phyloP scores from a whole-genome alignment of 2,113 vertebrate genomes.

The Sitta europaea region DNA sequence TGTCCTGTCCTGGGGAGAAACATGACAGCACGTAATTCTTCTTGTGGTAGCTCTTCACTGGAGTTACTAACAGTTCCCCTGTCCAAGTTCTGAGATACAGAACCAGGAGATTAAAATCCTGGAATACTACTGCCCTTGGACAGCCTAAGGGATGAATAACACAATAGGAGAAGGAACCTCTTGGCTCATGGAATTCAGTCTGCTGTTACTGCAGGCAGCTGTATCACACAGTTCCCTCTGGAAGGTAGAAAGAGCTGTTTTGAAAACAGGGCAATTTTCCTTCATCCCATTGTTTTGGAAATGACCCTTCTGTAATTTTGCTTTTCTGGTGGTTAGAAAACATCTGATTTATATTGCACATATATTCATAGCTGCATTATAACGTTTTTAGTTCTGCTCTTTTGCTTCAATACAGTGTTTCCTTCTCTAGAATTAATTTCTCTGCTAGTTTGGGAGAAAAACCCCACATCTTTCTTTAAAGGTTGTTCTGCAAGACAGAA shows the following conservation, averaged over 20 bases:
- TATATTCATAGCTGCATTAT: not conserved
- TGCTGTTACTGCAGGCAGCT: not conserved
- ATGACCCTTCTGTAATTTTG: not conserved
- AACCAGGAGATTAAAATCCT: not conserved
- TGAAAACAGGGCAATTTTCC: not conserved
- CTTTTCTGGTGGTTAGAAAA: not conserved
- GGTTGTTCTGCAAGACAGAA: not conserved
- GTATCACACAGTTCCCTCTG: not conserved
- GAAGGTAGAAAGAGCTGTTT: not conserved
- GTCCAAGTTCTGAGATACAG: not conserved
- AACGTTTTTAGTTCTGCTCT: not conserved
- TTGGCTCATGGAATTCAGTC: not conserved
- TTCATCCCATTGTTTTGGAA: not conserved
- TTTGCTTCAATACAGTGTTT: not conserved
- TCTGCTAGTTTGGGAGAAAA: not conserved
- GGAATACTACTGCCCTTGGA: not conserved
- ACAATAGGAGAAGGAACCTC: not conserved
- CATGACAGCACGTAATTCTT: not conserved
- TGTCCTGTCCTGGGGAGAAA: not conserved
- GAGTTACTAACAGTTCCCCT: not conserved
- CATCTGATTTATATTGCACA: not conserved
- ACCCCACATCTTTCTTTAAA: accelerated
- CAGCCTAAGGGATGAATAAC: not conserved
- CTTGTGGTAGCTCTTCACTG: not conserved
- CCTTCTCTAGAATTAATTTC: not conserved